phyloP scores from a whole-genome alignment of 2,888 invertebrate genomes.

The Ichneumon xanthorius region DNA sequence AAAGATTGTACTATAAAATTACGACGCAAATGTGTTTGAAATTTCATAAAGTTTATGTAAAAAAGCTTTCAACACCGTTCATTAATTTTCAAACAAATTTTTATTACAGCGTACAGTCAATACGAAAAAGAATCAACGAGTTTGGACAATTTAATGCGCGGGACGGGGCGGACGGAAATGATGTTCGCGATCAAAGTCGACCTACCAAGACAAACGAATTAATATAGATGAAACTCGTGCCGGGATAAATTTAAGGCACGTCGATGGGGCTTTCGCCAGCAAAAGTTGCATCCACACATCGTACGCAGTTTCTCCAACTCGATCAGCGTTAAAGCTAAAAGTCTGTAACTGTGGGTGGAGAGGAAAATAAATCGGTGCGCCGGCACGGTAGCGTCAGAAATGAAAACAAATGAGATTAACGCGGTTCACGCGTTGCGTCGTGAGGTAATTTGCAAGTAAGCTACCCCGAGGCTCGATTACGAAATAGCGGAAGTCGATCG shows the following conservation, averaged over 20 bases:
- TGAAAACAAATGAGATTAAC: conserved; percentile 38
- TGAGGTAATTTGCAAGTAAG: conserved; percentile 19
- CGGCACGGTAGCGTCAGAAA: not conserved
- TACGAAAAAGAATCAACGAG: not conserved
- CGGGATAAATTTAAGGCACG: too few relatives aligned
- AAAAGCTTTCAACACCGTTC: too few relatives aligned
- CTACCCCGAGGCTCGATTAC: conserved; percentile 32
- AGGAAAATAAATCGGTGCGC: not conserved
- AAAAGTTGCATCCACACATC: too few relatives aligned
- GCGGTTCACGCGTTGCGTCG: conserved; percentile 6
- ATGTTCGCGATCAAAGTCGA: not conserved
- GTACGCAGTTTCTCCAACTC: too few relatives aligned
- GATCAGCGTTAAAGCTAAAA: too few relatives aligned
- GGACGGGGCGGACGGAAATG: not conserved
- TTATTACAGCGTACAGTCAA: too few relatives aligned
- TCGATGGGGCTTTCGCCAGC: too few relatives aligned
- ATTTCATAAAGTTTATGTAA: too few relatives aligned
- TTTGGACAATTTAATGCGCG: not conserved
- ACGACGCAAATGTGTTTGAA: too few relatives aligned
- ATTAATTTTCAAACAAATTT: too few relatives aligned
- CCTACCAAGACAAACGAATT: not conserved
- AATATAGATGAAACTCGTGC: not conserved
- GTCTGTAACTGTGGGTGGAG: not conserved
- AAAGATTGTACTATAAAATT: too few relatives aligned
- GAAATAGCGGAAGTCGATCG: conserved; percentile 57